Evolutionary conservation across 2,113 vertebrate genomes (phyloP).

Genomic region (Athene cunicularia): DNA sequence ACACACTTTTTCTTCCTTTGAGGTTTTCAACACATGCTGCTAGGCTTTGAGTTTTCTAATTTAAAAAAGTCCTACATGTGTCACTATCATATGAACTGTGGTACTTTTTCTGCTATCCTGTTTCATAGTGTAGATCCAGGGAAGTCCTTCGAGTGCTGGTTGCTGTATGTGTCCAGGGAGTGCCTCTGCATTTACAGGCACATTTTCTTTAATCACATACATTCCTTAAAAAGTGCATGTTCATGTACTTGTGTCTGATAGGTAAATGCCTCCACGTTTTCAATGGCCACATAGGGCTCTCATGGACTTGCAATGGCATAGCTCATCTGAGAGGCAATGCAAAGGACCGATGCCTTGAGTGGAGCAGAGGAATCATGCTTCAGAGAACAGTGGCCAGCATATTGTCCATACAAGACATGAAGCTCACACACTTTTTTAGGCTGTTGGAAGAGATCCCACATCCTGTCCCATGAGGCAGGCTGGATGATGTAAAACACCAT

Average conservation of each 20-base stretch:
- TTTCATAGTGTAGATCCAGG: not conserved
- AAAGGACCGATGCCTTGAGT: not conserved
- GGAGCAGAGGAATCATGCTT: not conserved
- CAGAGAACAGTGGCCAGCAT: not conserved
- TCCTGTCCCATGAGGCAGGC: not conserved
- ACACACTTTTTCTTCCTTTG: not conserved
- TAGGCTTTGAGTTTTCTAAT: not conserved
- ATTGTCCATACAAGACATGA: not conserved
- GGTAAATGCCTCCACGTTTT: not conserved
- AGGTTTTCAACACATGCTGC: not conserved
- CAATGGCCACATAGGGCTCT: rapidly evolving
- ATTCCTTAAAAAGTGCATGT: not conserved
- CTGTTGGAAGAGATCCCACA: not conserved
- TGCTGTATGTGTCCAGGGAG: not conserved
- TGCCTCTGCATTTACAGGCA: not conserved
- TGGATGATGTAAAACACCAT: not conserved
- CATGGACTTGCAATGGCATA: not conserved
- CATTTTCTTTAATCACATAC: rapidly evolving
- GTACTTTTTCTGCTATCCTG: not conserved
- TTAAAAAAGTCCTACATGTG: rapidly evolving
- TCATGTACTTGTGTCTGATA: not conserved
- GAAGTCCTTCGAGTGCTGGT: not conserved
- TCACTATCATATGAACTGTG: not conserved
- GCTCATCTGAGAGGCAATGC: not conserved
- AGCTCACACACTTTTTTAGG: not conserved